Conservation (phyloP, 2,113 vertebrate genomes). For the Donacobius atricapilla region DNA sequence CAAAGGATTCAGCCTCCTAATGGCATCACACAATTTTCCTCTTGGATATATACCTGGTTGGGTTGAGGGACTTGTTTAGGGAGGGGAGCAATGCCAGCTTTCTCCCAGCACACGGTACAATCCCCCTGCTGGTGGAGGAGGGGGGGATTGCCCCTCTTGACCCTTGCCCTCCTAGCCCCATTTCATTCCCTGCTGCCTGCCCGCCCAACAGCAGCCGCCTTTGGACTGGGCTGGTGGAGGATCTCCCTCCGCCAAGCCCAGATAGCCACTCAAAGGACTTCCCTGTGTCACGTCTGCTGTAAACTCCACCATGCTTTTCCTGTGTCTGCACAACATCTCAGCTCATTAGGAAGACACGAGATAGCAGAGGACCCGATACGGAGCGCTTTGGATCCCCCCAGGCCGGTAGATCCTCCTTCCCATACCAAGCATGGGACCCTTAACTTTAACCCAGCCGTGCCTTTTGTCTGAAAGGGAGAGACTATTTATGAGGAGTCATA, state of each 20-base stretch:
- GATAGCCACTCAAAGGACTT: constrained; percentile 37
- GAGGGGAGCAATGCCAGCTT: not conserved
- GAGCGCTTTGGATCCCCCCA: not conserved
- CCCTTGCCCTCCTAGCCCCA: not conserved
- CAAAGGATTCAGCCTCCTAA: not conserved
- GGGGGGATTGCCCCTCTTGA: not conserved
- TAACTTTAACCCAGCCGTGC: constrained; percentile 67
- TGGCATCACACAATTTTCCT: not conserved
- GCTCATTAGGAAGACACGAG: constrained; percentile 66
- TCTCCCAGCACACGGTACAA: not conserved
- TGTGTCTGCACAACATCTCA: constrained; percentile 67
- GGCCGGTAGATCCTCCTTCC: constrained; percentile 39
- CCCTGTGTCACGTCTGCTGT: constrained; percentile 40
- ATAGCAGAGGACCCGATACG: constrained; percentile 58
- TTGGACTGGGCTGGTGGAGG: not conserved
- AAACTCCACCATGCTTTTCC: constrained; percentile 61
- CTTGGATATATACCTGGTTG: not conserved
- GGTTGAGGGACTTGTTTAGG: not conserved
- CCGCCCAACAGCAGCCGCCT: not conserved
- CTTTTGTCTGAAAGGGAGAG: constrained; percentile 73
- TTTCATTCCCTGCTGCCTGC: not conserved
- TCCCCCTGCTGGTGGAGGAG: not conserved
- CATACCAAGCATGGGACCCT: constrained; percentile 39
- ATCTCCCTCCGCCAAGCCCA: not conserved
- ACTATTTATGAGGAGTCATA: constrained; percentile 79